Base-by-base conservation (phyloP, 2,888 invertebrate genomes). In the Spodoptera exigua region DNA sequence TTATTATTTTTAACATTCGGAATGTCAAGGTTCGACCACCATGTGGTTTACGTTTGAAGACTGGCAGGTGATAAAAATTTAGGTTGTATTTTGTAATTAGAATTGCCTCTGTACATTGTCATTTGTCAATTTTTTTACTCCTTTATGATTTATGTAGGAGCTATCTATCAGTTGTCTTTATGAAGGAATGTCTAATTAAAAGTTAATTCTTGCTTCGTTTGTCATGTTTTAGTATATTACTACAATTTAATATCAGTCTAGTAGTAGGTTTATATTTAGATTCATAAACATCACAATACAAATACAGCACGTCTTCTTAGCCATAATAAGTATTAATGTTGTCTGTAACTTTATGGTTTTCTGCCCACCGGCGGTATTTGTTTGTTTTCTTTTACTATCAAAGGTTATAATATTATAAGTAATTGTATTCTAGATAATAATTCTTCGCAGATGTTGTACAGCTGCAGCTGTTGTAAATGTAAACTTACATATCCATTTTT, bases 11-110 rank as follows among this genome's bases (percentile, higher is more conserved):
- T 92, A 92, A 89, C 91, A 84, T 83, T 82, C 76, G 90, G 93
- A 93, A 94, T 93, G 92, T 93, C 93, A 91, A 93, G 92, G 93
- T 90, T 92, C 85, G 82, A 88, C 84, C 83, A 88, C 87, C 89
- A 91, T 89, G 89, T 89, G 91, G 89, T 85, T 90, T 84, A 84
- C 87, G 86, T 88, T 89, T 81, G 78, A 79, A 85, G 81, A 87
- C 84, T 84, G 82, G 85, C 88, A 89, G 88, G 86, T 91, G 90
- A 90, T 88, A 85, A 80, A 74, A 79, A 81, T 85, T 82, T 75
- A 76, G 78, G 69, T 73, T 73, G 65, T 73, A 56, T 65, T 5
- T 27, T 27, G 27, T 71, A 66, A 63, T 66, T 74, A 72, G 67
- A 27, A 59, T 62, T 61, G 53, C 46, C 45, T 61, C 41, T 53